These are phyloP conservation scores for Hymenochirus boettgeri DNA, from an alignment of 2,113 vertebrate genomes.

Conservation along the genomic window DNA sequence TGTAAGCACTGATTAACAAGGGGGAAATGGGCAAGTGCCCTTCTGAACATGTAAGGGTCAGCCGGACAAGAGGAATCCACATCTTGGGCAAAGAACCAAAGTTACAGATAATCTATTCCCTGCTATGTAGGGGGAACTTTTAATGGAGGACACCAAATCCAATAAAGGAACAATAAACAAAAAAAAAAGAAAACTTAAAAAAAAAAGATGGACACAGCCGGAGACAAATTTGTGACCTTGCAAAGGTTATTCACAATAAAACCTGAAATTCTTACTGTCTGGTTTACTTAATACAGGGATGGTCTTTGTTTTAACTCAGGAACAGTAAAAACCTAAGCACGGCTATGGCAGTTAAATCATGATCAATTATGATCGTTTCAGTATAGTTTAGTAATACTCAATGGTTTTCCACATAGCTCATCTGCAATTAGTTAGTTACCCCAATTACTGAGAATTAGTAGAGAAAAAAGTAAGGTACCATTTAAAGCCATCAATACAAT, in stretches of 20 bases:
- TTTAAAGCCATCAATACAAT: too few species aligned
- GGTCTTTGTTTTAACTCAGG: constrained; percentile 72
- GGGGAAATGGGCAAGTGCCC: constrained; percentile 51
- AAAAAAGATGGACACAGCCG: constrained; percentile 54
- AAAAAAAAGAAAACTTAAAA: constrained; percentile 43
- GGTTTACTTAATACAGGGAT: constrained; percentile 60
- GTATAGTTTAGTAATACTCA: not conserved
- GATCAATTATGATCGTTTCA: not conserved
- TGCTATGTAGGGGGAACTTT: constrained; percentile 87
- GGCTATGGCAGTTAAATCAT: constrained; percentile 13
- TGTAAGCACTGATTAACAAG: constrained; percentile 56
- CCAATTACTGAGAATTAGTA: too few species aligned
- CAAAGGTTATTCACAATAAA: constrained; percentile 59
- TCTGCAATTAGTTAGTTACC: too few species aligned
- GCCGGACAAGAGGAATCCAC: constrained; percentile 58
- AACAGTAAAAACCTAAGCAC: constrained; percentile 57
- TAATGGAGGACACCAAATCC: constrained; percentile 57
- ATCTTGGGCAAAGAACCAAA: constrained; percentile 83
- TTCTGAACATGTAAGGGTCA: constrained; percentile 48
- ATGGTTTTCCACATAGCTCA: too few species aligned
- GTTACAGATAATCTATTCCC: constrained; percentile 78
- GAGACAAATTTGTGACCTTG: constrained; percentile 43
- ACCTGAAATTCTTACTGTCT: constrained; percentile 51
- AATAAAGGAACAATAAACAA: constrained; percentile 51
- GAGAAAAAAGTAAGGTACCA: too few species aligned